Conservation (phyloP, 2,888 invertebrate species). For the Oxycera nigricornis region DNA sequence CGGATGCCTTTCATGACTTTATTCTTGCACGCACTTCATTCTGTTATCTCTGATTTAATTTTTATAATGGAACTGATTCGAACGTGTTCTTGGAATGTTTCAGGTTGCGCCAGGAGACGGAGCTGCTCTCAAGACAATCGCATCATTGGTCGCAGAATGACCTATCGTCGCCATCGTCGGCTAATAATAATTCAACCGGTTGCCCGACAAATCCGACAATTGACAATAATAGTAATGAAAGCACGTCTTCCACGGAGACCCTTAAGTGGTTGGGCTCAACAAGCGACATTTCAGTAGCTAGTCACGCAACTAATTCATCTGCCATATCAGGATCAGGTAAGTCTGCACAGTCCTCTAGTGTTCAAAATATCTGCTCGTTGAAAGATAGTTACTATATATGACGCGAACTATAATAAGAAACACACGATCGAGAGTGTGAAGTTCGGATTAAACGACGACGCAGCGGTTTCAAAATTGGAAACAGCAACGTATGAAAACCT, state of each 20-base stretch:
- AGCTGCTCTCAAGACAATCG: conserved; percentile 61
- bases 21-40: not conserved
- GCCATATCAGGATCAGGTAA: conserved; percentile 62
- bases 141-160: conserved; percentile 62
- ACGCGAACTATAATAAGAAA: too few relatives aligned
- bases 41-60: not conserved
- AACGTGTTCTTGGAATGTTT: conserved; percentile 27
- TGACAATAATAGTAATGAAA: conserved; percentile 60
- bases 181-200: conserved; percentile 40
- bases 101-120: conserved; percentile 63
- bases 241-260: conserved; percentile 73
- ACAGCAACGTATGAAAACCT: too few relatives aligned
- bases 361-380: too few relatives aligned
- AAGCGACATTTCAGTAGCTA: conserved; percentile 74
- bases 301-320: conserved; percentile 65
- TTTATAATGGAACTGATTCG: not conserved
- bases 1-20: not conserved
- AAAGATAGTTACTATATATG: too few relatives aligned
- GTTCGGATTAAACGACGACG: too few relatives aligned
- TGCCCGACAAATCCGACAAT: conserved; percentile 37
- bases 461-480: too few relatives aligned
- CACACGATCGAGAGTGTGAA: too few relatives aligned
- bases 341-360: conserved; percentile 43
- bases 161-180: conserved; percentile 56
- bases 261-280: conserved; percentile 80